Conservation (phyloP, 2,888 invertebrate genomes). For the Noctua fimbriata region DNA sequence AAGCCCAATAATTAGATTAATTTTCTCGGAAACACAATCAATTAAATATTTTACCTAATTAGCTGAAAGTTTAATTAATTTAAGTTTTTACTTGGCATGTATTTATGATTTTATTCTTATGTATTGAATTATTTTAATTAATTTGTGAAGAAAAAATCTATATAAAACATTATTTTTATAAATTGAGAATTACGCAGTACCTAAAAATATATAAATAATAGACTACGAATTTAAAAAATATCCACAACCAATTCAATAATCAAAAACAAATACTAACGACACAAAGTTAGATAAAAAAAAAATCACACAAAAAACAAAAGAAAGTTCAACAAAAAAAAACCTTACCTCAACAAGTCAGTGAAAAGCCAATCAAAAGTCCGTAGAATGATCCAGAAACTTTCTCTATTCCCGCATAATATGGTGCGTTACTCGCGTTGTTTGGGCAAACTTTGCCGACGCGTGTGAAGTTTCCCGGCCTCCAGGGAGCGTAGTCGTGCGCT, state of each 20-base stretch:
- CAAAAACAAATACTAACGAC: not conserved
- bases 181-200: not conserved
- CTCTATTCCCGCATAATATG: constrained; percentile 44
- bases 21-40: constrained; percentile 7
- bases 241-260: not conserved
- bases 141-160: too few relatives aligned
- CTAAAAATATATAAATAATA: fast-evolving
- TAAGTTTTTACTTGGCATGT: not conserved
- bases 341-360: constrained; percentile 62
- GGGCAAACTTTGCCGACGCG: constrained; percentile 73
- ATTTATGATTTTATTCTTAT: not conserved
- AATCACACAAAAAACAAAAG: not conserved
- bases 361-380: constrained; percentile 59
- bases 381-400: constrained; percentile 50
- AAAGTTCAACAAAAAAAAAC: constrained; percentile 11
- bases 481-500: constrained; percentile 79
- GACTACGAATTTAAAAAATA: not conserved
- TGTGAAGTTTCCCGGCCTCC: constrained; percentile 77
- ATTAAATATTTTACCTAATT: constrained; percentile 10
- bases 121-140: not conserved
- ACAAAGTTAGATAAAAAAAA: not conserved
- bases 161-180: not conserved
- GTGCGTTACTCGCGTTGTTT: constrained; percentile 55
- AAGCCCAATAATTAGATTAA: constrained; percentile 20
- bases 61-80: not conserved